Percentiles rank a stretch among this genome's conserved stretches.
Conservation (phyloP, 2,113 vertebrate genomes). For the Picathartes gymnocephalus region DNA sequence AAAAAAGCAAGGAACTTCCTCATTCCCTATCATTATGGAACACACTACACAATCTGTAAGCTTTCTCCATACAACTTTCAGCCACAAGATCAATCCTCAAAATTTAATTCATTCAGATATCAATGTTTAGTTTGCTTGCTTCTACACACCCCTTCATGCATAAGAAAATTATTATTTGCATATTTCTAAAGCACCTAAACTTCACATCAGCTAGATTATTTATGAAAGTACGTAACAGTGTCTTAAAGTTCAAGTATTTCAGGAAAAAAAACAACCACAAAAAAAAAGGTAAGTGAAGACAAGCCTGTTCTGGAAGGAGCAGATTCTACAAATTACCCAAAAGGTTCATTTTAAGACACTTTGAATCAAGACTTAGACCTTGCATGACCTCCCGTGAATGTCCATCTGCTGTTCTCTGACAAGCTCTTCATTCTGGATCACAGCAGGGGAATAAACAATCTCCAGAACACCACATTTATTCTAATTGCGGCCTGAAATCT, state of each 20-base stretch:
- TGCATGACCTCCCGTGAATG: not conserved
- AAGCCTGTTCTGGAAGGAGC: not conserved
- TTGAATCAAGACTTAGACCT: not conserved
- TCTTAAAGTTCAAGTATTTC: not conserved
- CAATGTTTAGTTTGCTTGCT: not conserved
- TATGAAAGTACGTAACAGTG: not conserved
- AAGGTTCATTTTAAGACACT: not conserved
- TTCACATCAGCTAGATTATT: not conserved
- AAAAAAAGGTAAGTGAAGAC: not conserved
- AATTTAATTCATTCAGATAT: not conserved
- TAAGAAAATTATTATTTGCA: not conserved
- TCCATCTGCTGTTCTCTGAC: not conserved
- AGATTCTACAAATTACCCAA: not conserved
- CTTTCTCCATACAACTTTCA: not conserved
- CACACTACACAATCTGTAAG: not conserved
- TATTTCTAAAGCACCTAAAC: not conserved
- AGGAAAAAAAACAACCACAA: not conserved
- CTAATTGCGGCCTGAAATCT: not conserved
- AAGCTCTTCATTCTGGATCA: not conserved
- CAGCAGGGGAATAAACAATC: not conserved
- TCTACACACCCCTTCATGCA: accelerated
- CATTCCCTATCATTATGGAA: not conserved
- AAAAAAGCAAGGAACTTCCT: not conserved
- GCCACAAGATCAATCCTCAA: not conserved
- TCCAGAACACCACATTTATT: not conserved